Percentiles rank a stretch among this genome's conserved stretches.
Conservation (phyloP, 2,888 invertebrate species). For the Linnaemya tessellans region DNA sequence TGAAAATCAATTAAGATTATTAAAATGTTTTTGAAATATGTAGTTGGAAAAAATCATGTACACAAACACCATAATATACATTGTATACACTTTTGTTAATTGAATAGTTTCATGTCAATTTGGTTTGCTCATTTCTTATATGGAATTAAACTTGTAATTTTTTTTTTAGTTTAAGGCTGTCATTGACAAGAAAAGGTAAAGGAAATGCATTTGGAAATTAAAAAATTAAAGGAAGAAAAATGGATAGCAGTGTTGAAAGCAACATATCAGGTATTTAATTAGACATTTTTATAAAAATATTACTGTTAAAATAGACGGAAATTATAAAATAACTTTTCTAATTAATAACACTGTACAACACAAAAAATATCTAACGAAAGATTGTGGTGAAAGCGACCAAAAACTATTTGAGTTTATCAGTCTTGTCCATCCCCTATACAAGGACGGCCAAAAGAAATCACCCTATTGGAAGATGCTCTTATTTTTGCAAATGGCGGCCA, state of each 20-base stretch:
- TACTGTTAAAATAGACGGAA: background rate
- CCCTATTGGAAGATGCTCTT: no score
- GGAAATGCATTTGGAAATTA: constrained; percentile 36
- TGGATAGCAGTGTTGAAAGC: background rate
- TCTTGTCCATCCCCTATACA: no score
- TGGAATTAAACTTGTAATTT: background rate
- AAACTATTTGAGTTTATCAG: no score
- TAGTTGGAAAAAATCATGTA: background rate
- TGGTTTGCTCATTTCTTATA: constrained; percentile 22
- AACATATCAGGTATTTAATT: background rate
- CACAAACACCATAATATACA: background rate
- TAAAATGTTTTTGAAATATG: constrained; percentile 55
- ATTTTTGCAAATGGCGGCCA: no score
- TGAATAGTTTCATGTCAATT: constrained; percentile 57
- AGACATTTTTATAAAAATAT: background rate
- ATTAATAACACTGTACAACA: no score
- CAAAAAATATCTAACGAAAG: no score
- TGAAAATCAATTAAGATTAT: constrained; percentile 70
- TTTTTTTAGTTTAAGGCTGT: constrained; percentile 57
- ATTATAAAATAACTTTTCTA: no score
- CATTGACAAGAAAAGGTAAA: constrained; percentile 44
- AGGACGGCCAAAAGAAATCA: no score
- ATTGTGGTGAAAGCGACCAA: no score
- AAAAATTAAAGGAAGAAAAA: constrained; percentile 32
- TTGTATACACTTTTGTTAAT: constrained; percentile 56